These are phyloP conservation scores for Himantopus leucocephalus DNA, from an alignment of 2,113 vertebrate genomes.

Conservation along the genomic window DNA sequence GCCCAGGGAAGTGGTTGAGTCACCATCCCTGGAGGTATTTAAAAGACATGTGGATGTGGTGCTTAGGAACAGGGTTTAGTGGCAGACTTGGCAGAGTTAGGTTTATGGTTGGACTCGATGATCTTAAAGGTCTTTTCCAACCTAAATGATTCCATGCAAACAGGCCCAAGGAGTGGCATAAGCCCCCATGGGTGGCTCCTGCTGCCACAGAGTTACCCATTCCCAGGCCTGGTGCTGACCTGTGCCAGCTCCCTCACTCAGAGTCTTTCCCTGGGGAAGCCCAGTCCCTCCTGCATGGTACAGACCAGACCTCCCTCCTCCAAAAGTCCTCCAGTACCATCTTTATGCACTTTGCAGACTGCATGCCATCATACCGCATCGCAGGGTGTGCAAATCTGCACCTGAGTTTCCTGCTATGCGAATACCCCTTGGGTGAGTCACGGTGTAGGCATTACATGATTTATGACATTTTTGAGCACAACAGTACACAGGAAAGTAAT, in stretches of 20 bases:
- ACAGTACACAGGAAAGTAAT: not conserved
- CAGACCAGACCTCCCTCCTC: not conserved
- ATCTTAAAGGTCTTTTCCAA: not conserved
- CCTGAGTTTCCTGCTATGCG: not conserved
- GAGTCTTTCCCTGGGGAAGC: not conserved
- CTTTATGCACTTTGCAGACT: not conserved
- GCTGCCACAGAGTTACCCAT: rapidly evolving
- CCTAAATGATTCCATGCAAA: not conserved
- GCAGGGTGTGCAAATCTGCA: not conserved
- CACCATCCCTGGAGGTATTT: not conserved
- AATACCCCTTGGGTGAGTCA: not conserved
- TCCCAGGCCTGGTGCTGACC: not conserved
- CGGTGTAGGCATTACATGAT: not conserved
- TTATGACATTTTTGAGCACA: not conserved
- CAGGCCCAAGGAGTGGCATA: not conserved
- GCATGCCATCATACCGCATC: too few species aligned
- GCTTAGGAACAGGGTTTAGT: not conserved
- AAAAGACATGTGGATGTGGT: not conserved
- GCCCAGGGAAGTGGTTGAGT: not conserved
- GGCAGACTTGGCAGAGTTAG: not conserved
- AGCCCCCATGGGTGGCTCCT: not conserved
- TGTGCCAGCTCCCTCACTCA: not conserved
- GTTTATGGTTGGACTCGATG: not conserved
- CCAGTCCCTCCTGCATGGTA: not conserved
- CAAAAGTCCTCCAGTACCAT: not conserved